These are phyloP conservation scores for Chironomus tepperi DNA, from an alignment of 1,140 invertebrate species.

Conservation along the genomic window DNA sequence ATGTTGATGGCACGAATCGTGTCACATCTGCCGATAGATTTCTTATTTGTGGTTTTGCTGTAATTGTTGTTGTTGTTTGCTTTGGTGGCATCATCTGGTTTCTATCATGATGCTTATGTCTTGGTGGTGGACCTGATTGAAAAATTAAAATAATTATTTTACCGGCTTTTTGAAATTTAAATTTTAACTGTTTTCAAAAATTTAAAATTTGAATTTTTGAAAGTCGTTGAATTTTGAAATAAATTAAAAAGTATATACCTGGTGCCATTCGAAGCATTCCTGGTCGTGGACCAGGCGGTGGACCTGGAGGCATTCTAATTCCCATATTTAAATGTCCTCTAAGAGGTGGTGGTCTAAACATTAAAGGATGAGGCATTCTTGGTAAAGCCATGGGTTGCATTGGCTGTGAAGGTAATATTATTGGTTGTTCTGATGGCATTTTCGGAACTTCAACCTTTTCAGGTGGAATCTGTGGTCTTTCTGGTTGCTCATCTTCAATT, in stretches of 20 bases:
- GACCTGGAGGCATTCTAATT: slow-evolving; percentile 26
- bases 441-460: slow-evolving; percentile 27
- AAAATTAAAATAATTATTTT: slow-evolving; percentile 36
- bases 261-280: no score
- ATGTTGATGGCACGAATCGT: slow-evolving; percentile 83
- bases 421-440: not conserved
- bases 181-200: not conserved
- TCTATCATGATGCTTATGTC: slow-evolving; percentile 35
- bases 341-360: slow-evolving; percentile 54
- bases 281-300: no score
- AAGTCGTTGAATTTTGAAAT: no score
- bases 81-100: slow-evolving; percentile 30
- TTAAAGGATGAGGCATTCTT: slow-evolving; percentile 35
- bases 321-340: slow-evolving; percentile 32
- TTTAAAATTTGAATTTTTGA: no score
- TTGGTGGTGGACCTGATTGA: slow-evolving; percentile 55
- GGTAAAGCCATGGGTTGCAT: slow-evolving; percentile 32
- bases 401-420: slow-evolving; percentile 26
- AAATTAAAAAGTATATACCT: no score
- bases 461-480: slow-evolving; percentile 31
- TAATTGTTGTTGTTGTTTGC: slow-evolving; percentile 57
- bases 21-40: slow-evolving; percentile 93
- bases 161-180: slow-evolving; percentile 28
- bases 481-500: slow-evolving; percentile 27
- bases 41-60: slow-evolving; percentile 90